Conservation (phyloP, 2,113 vertebrate genomes). For the Passer montanus region DNA sequence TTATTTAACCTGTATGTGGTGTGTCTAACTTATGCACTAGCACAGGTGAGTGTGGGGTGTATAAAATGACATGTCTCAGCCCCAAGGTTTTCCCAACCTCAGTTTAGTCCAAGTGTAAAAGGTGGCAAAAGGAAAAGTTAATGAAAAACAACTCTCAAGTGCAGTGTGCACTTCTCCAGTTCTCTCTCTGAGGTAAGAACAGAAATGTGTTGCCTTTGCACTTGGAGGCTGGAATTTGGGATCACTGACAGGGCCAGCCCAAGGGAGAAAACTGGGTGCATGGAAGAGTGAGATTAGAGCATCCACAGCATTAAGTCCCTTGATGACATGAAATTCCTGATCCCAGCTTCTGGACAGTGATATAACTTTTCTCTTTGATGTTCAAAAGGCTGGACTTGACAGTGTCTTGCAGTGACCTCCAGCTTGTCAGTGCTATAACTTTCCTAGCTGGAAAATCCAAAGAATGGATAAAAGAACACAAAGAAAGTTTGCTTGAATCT, state of each 20-base stretch:
- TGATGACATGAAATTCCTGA: neutral
- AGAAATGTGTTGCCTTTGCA: neutral
- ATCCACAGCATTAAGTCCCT: neutral
- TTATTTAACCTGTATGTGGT: neutral
- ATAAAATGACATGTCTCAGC: neutral
- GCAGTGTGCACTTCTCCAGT: neutral
- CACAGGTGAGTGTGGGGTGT: neutral
- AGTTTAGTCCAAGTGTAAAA: neutral
- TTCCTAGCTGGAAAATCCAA: neutral
- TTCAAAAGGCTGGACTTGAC: neutral
- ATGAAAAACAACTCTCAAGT: neutral
- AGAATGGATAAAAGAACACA: neutral
- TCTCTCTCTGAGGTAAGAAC: neutral
- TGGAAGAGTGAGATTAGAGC: neutral
- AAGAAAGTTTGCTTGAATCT: neutral
- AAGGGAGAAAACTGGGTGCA: fast-evolving
- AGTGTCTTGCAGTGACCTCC: neutral
- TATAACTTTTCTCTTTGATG: neutral
- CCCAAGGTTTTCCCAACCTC: neutral
- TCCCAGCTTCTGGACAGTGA: neutral
- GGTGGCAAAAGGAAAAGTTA: neutral
- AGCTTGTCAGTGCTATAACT: neutral
- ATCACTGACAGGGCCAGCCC: neutral
- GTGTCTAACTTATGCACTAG: neutral
- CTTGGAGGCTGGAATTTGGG: neutral